Conservation (phyloP, 2,797 vertebrate genomes). For the Gymnopithys bicolor region DNA sequence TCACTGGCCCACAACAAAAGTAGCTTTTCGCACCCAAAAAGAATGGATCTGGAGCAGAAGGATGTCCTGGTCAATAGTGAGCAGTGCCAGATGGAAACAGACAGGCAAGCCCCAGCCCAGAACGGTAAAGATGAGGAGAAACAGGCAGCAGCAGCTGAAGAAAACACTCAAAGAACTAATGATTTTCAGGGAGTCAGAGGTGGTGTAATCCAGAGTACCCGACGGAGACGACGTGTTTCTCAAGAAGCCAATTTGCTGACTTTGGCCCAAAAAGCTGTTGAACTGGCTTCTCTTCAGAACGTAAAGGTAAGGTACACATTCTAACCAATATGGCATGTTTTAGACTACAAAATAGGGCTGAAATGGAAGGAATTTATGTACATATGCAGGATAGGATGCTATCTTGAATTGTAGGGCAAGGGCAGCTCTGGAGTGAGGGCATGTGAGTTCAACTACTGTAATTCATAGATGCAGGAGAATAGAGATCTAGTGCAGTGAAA, state of each 20-base stretch:
- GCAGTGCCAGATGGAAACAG: constrained; percentile 67
- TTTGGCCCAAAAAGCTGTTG: constrained; percentile 93
- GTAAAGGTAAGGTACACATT: constrained; percentile 67
- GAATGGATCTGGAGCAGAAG: constrained; percentile 78
- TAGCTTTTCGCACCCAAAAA: constrained; percentile 33
- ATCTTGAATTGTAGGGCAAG: background rate
- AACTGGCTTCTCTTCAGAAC: constrained; percentile 89
- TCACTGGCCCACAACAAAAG: constrained; percentile 60
- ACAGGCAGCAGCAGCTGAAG: constrained; percentile 44
- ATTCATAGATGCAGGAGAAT: background rate
- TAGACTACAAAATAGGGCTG: background rate
- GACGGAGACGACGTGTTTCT: constrained; percentile 88
- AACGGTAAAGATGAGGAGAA: constrained; percentile 76
- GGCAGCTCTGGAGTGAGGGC: background rate
- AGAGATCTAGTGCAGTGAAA: background rate
- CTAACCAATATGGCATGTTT: background rate
- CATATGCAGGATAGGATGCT: background rate
- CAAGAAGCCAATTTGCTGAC: constrained; percentile 97
- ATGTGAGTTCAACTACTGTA: background rate
- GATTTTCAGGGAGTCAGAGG: constrained; percentile 76
- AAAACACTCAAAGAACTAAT: constrained; percentile 42
- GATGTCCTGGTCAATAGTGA: constrained; percentile 75
- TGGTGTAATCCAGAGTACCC: constrained; percentile 93
- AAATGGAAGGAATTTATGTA: background rate
- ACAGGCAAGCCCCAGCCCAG: constrained; percentile 62